These are phyloP conservation scores for Ericerus pela DNA, from an alignment of 1,140 invertebrate genomes.

Conservation along the genomic window DNA sequence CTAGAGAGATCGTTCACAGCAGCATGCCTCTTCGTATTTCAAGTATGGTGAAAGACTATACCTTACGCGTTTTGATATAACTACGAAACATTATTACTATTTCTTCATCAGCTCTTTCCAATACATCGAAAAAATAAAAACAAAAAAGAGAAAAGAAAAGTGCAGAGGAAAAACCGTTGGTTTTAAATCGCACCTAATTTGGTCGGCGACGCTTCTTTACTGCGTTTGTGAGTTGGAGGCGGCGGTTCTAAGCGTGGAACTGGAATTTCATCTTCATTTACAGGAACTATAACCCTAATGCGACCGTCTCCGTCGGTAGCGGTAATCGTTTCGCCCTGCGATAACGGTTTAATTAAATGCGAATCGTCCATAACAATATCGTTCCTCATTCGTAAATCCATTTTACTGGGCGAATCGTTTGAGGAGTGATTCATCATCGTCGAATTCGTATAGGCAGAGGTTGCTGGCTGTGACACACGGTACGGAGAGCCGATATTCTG, in stretches of 20 bases:
- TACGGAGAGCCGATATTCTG: slow-evolving; percentile 20
- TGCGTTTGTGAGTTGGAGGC: slow-evolving; percentile 23
- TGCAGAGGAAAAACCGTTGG: no score
- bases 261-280: slow-evolving; percentile 27
- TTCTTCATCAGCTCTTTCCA: no score
- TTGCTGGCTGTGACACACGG: slow-evolving; percentile 26
- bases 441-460: slow-evolving; percentile 32
- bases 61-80: no score
- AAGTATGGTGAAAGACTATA: no score
- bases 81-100: no score
- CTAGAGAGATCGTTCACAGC: no score
- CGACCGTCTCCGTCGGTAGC: slow-evolving; percentile 40
- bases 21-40: no score
- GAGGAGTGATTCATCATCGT: slow-evolving; percentile 24
- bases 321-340: slow-evolving; percentile 43
- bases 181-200: slow-evolving; percentile 5
- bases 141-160: no score
- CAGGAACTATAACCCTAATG: slow-evolving; percentile 36
- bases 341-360: slow-evolving; percentile 37
- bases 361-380: slow-evolving; percentile 2
- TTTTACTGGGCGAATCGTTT: slow-evolving; percentile 15
- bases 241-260: slow-evolving; percentile 31
- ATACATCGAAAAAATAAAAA: no score
- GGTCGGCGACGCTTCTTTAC: slow-evolving; percentile 10
- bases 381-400: slow-evolving; percentile 31